phyloP scores from a whole-genome alignment of 2,797 vertebrate genomes.

The Macrochelys suwanniensis region DNA sequence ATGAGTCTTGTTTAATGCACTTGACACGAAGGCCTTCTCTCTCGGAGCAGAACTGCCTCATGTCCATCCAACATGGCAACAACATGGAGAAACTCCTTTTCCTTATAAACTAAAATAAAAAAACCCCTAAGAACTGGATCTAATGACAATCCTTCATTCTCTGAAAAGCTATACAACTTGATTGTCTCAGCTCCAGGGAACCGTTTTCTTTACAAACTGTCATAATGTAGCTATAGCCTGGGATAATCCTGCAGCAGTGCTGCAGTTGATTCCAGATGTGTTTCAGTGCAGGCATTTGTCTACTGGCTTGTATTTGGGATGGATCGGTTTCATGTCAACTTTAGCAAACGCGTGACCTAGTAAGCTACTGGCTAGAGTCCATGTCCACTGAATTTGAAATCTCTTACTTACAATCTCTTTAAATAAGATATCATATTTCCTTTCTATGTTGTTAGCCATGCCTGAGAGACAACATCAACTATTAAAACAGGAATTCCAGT shows the following conservation, averaged over 20 bases:
- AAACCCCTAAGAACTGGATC: conserved; percentile 21
- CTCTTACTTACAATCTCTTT: conserved; percentile 38
- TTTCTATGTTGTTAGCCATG: background rate
- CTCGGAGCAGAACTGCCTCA: conserved; percentile 38
- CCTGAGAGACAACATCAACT: background rate
- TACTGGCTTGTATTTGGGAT: conserved; percentile 44
- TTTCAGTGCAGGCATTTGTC: conserved; percentile 65
- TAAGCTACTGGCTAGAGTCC: conserved; percentile 30
- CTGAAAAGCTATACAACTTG: conserved; percentile 68
- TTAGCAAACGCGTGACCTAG: conserved; percentile 63
- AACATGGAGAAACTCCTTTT: conserved; percentile 65
- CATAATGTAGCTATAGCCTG: conserved; percentile 66
- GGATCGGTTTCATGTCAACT: conserved; percentile 62
- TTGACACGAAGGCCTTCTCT: conserved; percentile 61
- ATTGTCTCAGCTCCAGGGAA: conserved; percentile 22
- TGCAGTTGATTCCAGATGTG: conserved; percentile 66
- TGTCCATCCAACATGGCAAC: conserved; percentile 69
- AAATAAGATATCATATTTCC: conserved; percentile 17
- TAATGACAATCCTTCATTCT: conserved; percentile 54
- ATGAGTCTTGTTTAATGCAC: background rate
- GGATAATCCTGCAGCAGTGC: conserved; percentile 62
- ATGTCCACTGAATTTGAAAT: conserved; percentile 44
- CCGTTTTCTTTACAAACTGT: conserved; percentile 61
- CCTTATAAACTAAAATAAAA: conserved; percentile 4
- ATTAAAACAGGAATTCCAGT: conserved; percentile 46